These are phyloP conservation scores for Ciconia maguari DNA, from an alignment of 2,113 vertebrate species.

Conservation along the genomic window DNA sequence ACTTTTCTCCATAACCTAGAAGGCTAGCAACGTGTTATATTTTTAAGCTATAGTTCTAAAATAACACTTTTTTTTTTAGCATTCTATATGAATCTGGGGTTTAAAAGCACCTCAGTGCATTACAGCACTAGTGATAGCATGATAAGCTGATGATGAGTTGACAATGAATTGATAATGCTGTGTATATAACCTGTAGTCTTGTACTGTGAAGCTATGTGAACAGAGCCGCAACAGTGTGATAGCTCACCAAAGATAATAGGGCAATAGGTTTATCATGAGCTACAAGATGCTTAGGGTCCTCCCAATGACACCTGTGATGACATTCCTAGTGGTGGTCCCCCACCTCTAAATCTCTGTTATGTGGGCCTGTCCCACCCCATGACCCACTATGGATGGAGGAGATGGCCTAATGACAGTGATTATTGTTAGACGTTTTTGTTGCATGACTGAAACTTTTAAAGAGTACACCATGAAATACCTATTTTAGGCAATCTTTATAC, in stretches of 20 bases:
- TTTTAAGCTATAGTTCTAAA: neutral
- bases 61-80: neutral
- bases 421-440: neutral
- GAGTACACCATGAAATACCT: neutral
- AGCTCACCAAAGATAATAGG: neutral
- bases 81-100: neutral
- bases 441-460: neutral
- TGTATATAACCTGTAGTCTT: neutral
- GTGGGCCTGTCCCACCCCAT: neutral
- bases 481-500: neutral
- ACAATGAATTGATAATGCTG: neutral
- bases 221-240: neutral
- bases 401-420: too few relatives aligned
- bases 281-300: neutral
- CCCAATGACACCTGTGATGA: accelerated
- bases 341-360: neutral
- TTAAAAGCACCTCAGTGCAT: neutral
- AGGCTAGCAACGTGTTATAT: neutral
- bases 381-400: neutral
- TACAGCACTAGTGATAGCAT: neutral
- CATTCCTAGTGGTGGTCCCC: neutral
- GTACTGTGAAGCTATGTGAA: neutral
- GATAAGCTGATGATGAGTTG: neutral
- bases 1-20: neutral
- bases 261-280: accelerated